Percentiles rank a stretch among this genome's conserved stretches.
phyloP scores from a whole-genome alignment of 2,113 vertebrate genomes.

The Leucopternis melanops region DNA sequence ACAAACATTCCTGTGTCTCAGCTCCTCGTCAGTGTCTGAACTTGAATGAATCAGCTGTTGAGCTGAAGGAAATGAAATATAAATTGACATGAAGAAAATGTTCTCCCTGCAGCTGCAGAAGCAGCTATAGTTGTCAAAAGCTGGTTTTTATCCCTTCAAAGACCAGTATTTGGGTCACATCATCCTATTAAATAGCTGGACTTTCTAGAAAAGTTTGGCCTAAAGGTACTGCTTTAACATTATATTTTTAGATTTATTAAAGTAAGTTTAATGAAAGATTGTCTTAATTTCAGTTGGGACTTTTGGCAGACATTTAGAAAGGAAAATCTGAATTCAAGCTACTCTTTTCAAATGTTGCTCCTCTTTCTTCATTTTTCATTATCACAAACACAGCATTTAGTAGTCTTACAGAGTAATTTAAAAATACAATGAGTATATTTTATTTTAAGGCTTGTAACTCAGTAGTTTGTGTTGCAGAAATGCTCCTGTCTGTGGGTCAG shows the following conservation, averaged over 20 bases:
- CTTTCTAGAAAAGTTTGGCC: not conserved
- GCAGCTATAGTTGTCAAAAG: not conserved
- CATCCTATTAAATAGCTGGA: not conserved
- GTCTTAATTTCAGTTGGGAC: not conserved
- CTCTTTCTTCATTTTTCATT: not conserved
- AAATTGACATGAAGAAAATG: constrained; percentile 26
- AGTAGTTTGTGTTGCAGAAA: not conserved
- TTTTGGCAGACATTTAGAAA: not conserved
- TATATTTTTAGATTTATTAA: not conserved
- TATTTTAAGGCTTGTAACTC: not conserved
- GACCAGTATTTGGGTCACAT: not conserved
- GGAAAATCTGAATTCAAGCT: not conserved
- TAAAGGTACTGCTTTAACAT: not conserved
- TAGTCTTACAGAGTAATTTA: not conserved
- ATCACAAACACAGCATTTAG: not conserved
- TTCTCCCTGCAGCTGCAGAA: constrained; percentile 31
- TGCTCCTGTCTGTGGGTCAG: not conserved
- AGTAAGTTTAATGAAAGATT: not conserved
- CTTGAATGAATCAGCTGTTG: constrained; percentile 8
- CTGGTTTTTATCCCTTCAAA: not conserved
- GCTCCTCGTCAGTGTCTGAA: constrained; percentile 16
- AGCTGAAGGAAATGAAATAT: constrained; percentile 36
- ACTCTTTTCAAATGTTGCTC: not conserved
- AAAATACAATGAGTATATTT: not conserved
- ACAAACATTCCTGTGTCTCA: constrained; percentile 12